A percentile compares a stretch with the other conserved stretches of the same genome.
Evolutionary conservation across 1,140 invertebrate genomes (phyloP).

Genomic region (Pseudoatta argentina): DNA sequence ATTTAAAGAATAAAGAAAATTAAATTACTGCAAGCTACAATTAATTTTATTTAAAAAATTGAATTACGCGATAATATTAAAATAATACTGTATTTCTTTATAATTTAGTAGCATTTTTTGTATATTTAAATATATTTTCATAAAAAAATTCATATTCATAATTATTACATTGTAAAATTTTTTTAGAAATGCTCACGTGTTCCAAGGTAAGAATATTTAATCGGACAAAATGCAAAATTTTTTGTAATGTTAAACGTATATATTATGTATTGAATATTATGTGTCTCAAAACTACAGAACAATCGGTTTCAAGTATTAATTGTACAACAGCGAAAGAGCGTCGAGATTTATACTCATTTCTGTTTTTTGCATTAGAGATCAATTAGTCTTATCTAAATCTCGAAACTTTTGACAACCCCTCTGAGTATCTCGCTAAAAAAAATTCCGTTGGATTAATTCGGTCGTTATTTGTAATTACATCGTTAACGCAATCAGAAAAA

Average conservation of each 20-base stretch:
- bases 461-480: constrained; percentile 12
- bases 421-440: constrained; percentile 3
- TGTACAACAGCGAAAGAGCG: neutral
- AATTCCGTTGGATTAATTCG: constrained; percentile 12
- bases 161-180: neutral
- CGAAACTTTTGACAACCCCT: neutral
- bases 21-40: neutral
- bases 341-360: neutral
- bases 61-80: neutral
- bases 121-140: neutral
- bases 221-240: neutral
- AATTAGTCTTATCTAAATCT: neutral
- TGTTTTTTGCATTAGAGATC: neutral
- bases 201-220: neutral
- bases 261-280: neutral
- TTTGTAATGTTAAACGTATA: neutral
- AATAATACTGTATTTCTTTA: neutral
- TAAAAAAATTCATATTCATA: neutral
- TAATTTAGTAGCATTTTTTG: neutral
- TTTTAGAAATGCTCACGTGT: neutral
- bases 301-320: neutral
- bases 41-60: constrained; percentile 2
- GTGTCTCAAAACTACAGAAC: neutral
- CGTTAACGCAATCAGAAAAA: neutral
- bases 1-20: neutral